phyloP scores from a whole-genome alignment of 2,888 invertebrate species.

The Neoaliturus tenellus region DNA sequence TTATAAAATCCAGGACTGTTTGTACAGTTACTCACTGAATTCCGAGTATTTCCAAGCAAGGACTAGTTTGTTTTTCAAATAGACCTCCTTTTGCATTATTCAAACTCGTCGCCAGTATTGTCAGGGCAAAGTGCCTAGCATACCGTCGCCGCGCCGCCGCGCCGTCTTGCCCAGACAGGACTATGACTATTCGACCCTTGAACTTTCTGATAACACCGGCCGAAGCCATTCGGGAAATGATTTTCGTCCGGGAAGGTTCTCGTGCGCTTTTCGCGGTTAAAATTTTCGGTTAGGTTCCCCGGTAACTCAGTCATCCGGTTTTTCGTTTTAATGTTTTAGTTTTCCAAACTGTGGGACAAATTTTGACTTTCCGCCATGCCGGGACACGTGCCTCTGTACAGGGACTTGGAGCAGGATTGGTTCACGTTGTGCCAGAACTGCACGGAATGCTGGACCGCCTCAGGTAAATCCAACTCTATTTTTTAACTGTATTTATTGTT shows the following conservation, averaged over 20 bases:
- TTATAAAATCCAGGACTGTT: no score
- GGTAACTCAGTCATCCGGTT: not conserved
- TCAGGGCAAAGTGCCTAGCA: no score
- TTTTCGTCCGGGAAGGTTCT: slow-evolving; percentile 2
- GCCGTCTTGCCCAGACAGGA: not conserved
- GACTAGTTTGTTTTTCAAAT: no score
- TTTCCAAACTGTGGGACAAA: not conserved
- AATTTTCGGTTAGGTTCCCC: slow-evolving; percentile 20
- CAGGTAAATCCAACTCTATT: slow-evolving; percentile 80
- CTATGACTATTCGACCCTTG: not conserved
- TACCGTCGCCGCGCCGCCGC: not conserved
- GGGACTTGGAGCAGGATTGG: slow-evolving; percentile 81
- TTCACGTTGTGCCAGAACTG: slow-evolving; percentile 78
- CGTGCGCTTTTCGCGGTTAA: not conserved
- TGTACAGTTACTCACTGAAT: no score
- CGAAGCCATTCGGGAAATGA: not conserved
- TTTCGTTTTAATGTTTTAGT: slow-evolving; percentile 9
- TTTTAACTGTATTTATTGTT: no score
- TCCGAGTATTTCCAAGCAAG: no score
- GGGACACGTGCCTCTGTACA: slow-evolving; percentile 78
- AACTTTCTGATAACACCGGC: not conserved
- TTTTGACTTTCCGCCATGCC: not conserved
- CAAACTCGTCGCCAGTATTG: no score
- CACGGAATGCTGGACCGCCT: slow-evolving; percentile 78
- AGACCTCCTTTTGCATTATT: no score